Conservation (phyloP, 1,140 invertebrate genomes). For the Araneus ventricosus region DNA sequence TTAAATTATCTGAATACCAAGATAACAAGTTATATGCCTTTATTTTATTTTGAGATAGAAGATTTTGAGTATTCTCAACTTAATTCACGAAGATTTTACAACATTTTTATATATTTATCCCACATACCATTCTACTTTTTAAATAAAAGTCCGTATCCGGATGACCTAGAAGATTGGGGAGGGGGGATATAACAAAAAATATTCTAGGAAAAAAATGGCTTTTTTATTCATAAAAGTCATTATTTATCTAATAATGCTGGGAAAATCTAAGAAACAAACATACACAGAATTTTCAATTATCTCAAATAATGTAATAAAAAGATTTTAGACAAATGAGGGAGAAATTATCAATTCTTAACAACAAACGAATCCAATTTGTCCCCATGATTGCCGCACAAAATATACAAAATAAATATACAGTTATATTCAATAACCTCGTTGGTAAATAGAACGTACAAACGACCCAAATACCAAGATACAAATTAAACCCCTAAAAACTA, state of each 20-base stretch:
- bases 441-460: constrained; percentile 7
- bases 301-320: not conserved
- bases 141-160: too few species aligned
- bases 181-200: too few species aligned
- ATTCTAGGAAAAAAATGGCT: too few species aligned
- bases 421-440: not conserved
- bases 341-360: not conserved
- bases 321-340: not conserved
- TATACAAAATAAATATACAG: not conserved
- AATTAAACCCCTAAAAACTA: constrained; percentile 6
- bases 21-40: too few species aligned
- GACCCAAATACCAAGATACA: not conserved
- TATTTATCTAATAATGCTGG: not conserved
- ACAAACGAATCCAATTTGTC: not conserved
- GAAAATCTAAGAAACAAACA: not conserved
- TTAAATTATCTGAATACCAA: too few species aligned
- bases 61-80: too few species aligned
- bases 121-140: too few species aligned
- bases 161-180: too few species aligned
- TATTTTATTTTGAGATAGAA: too few species aligned
- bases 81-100: too few species aligned
- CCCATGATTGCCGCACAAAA: not conserved
- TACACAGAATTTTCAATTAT: not conserved
- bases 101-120: too few species aligned
- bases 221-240: not conserved